These are phyloP conservation scores for Paedocypris sp. DNA, from an alignment of 2,113 vertebrate species.

Conservation along the genomic window DNA sequence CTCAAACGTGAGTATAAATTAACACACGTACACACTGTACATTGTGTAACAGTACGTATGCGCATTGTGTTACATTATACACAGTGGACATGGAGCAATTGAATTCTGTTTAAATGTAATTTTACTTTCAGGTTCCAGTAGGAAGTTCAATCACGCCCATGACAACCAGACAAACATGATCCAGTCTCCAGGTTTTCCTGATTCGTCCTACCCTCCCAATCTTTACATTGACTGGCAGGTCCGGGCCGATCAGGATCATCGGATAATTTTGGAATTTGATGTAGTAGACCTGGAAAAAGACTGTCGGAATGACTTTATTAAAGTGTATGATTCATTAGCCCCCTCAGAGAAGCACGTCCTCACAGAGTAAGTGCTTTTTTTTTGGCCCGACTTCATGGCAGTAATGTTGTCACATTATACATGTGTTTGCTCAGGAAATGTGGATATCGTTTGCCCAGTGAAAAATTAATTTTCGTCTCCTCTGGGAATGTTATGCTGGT, in stretches of 20 bases:
- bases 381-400: neutral
- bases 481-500: conserved; percentile 84
- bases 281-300: conserved; percentile 68
- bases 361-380: conserved; percentile 62
- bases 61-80: too few relatives aligned
- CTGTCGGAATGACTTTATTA: conserved; percentile 64
- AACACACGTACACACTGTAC: too few relatives aligned
- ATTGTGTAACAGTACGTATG: too few relatives aligned
- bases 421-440: conserved; percentile 64
- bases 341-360: conserved; percentile 59
- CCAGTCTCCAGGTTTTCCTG: conserved; percentile 73
- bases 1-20: conserved; percentile 23
- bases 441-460: conserved; percentile 63
- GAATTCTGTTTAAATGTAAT: neutral
- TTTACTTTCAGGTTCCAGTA: conserved; percentile 52
- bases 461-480: conserved; percentile 77
- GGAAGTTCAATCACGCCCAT: conserved; percentile 53
- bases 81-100: neutral
- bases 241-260: conserved; percentile 60
- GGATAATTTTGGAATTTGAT: conserved; percentile 75
- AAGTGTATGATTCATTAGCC: conserved; percentile 76
- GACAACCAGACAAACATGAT: conserved; percentile 46
- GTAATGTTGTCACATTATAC: neutral
- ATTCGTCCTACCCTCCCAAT: conserved; percentile 64
- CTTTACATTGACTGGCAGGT: conserved; percentile 71